phyloP scores from a whole-genome alignment of 1,140 invertebrate species.

The Heliconius congener region DNA sequence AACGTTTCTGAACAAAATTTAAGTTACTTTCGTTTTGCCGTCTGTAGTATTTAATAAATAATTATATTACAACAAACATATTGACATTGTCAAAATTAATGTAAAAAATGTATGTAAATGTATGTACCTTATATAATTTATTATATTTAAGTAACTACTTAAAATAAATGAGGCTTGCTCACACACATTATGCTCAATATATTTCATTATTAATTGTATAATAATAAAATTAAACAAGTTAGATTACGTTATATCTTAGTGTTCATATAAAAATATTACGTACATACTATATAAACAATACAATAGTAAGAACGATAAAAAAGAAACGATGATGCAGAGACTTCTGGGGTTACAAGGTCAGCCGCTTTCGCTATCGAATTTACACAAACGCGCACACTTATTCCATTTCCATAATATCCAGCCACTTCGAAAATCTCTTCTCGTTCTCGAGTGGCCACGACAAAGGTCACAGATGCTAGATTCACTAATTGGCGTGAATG shows the following conservation, averaged over 20 bases:
- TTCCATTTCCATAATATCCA: slow-evolving; percentile 19
- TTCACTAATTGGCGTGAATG: slow-evolving; percentile 29
- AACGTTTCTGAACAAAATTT: slow-evolving; percentile 46
- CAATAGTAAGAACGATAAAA: not conserved
- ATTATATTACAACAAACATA: not conserved
- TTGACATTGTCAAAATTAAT: not conserved
- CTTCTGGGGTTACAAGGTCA: slow-evolving; percentile 52
- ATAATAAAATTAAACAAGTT: not conserved
- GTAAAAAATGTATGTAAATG: too few relatives aligned
- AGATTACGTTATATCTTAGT: not conserved
- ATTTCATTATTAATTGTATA: too few relatives aligned
- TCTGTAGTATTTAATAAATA: not conserved
- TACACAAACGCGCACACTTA: slow-evolving; percentile 18
- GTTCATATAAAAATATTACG: not conserved
- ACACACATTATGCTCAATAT: too few relatives aligned
- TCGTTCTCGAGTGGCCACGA: slow-evolving; percentile 3
- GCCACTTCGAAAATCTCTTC: slow-evolving; percentile 19
- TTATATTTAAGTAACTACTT: too few relatives aligned
- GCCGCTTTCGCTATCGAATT: slow-evolving; percentile 52
- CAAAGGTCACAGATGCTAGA: slow-evolving; percentile 30
- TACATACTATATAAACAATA: not conserved
- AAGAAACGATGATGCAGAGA: not conserved
- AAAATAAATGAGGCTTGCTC: too few relatives aligned
- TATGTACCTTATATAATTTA: too few relatives aligned
- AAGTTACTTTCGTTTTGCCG: slow-evolving; percentile 46